Conservation (phyloP, 2,797 vertebrate genomes). For the Sphaeramia orbicularis region DNA sequence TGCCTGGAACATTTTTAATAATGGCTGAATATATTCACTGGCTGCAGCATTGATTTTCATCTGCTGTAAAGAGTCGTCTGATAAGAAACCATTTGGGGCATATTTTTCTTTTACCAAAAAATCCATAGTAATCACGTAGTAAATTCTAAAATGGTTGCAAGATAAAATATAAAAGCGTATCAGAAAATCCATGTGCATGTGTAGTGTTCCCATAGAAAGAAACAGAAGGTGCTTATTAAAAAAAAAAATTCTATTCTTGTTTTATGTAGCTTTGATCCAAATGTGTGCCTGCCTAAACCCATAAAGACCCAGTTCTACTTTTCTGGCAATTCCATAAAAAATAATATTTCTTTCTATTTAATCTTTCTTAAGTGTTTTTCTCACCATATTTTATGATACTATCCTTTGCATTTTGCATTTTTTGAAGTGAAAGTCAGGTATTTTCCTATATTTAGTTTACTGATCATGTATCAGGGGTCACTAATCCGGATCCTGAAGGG, state of each 20-base stretch:
- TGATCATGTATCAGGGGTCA: no score
- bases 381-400: no score
- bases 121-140: slow-evolving; percentile 44
- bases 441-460: no score
- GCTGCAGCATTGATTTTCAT: slow-evolving; percentile 55
- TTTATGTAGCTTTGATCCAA: slow-evolving; percentile 29
- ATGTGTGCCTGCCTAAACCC: no score
- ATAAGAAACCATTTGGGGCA: slow-evolving; percentile 28
- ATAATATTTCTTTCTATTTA: no score
- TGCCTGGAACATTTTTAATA: slow-evolving; percentile 64
- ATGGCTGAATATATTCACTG: slow-evolving; percentile 51
- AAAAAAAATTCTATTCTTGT: no score
- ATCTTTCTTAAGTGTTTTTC: no score
- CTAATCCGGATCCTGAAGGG: no score
- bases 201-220: neutral
- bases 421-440: no score
- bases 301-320: no score
- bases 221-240: neutral
- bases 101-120: slow-evolving; percentile 21
- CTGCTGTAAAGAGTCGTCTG: slow-evolving; percentile 39
- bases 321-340: no score
- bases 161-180: neutral
- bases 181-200: neutral
- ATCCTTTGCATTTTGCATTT: no score
- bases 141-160: slow-evolving; percentile 15